Evolutionary conservation across 2,888 invertebrate species (phyloP).

Genomic region (Cylloceria caligata): DNA sequence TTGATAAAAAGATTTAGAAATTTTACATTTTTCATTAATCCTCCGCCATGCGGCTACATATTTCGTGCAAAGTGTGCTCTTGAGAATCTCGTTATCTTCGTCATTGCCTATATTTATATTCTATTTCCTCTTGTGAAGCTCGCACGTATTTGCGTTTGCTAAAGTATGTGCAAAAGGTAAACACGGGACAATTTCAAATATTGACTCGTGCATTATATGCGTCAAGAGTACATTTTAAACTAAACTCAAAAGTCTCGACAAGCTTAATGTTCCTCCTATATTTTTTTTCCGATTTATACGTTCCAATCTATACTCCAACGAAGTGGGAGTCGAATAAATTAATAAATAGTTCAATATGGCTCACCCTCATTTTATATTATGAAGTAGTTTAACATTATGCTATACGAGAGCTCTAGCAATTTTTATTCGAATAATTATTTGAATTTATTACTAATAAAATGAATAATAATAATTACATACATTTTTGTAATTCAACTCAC

Average conservation of each 20-base stretch:
- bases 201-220: constrained; percentile 38
- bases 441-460: no score
- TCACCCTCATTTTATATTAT: not conserved
- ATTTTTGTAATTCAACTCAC: no score
- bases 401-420: not conserved
- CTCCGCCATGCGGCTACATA: not conserved
- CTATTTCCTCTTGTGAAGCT: constrained; percentile 38
- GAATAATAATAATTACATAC: no score
- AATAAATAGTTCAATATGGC: no score
- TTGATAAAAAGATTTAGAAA: not conserved
- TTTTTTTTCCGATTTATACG: no score
- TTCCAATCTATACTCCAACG: no score
- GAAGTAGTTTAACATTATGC: not conserved
- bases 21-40: not conserved
- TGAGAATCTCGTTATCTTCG: constrained; percentile 44
- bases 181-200: constrained; percentile 39
- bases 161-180: constrained; percentile 15
- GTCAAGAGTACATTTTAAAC: not conserved
- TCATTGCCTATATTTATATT: not conserved
- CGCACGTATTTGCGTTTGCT: constrained; percentile 12
- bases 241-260: no score
- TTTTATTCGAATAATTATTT: no score
- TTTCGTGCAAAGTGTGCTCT: not conserved
- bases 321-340: no score
- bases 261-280: no score